Evolutionary conservation across 1,140 invertebrate genomes (phyloP), one percentile per base, ranked within the genome.

Genomic region (Lordiphosa mommai): DNA sequence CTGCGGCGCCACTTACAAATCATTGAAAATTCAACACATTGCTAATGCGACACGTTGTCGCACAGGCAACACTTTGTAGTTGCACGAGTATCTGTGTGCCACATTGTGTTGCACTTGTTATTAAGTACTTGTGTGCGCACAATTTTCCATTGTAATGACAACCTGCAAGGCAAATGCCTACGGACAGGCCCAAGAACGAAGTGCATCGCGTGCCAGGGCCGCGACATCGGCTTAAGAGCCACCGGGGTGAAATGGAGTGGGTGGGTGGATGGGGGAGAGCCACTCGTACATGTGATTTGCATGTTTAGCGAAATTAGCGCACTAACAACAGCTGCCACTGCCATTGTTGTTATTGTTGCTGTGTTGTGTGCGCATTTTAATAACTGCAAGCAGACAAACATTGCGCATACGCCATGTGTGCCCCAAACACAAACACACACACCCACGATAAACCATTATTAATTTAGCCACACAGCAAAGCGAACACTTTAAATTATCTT

Each of bases 11-110:
- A 80, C 76, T 84, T 84, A 71, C 66, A 80, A 82, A 80, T 80
- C 76, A 80, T 80, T 80, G 66, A 84, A 80, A 80, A 80, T 80
- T 80, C 76, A 84, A 80, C 77, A 80, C 76, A 67, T 82, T 60
- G 76, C 77, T 82, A 71, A 80, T 80, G 69, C 71, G 71, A 82
- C 67, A 80, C 67, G 76, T 74, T 80, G 57, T 71, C 76, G 34
- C 61, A 59, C 36, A 53, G 48, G 38, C 51, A 48, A 55, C 63
- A 67, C 50, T 66, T 44, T 79, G 58, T 79, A 60, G 74, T 69
- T 20, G 13, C 14, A 9, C 33, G 38, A 33, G 44, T 52, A 36
- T 40, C 29, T 72, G 49, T 63, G 63, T 64, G 70, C 52, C 66
- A 76, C 76, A 80, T 80, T 82, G 74, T 82, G 66, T 61, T 79